A percentile compares a stretch with the other conserved stretches of the same genome.
Conservation (phyloP, 2,113 vertebrate genomes). For the Platichthys stellatus region DNA sequence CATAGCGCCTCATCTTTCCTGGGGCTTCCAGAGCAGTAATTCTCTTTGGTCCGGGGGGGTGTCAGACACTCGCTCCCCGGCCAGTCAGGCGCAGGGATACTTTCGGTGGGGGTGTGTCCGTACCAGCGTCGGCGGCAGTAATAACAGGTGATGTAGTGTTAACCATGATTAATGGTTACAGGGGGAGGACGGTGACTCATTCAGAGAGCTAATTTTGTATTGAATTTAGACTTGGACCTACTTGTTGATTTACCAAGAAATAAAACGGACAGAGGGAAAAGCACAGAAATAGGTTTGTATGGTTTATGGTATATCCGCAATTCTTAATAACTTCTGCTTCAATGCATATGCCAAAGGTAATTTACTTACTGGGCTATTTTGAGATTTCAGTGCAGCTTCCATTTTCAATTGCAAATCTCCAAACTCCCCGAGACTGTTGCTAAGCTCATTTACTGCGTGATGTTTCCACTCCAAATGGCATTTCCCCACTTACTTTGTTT, state of each 20-base stretch:
- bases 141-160: constrained; percentile 64
- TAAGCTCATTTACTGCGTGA: constrained; percentile 20
- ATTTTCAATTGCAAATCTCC: neutral
- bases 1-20: constrained; percentile 45
- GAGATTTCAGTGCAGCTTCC: neutral
- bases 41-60: constrained; percentile 23
- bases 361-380: neutral
- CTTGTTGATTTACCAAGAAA: constrained; percentile 28
- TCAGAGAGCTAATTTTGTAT: constrained; percentile 48
- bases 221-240: constrained; percentile 29
- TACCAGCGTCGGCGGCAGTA: constrained; percentile 61
- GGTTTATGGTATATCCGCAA: constrained; percentile 18
- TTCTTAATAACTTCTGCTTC: constrained; percentile 7
- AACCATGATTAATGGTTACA: constrained; percentile 57
- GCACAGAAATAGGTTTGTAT: constrained; percentile 6
- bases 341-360: neutral
- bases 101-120: constrained; percentile 39
- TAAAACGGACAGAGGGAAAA: constrained; percentile 21
- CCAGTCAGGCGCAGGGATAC: constrained; percentile 2
- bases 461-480: constrained; percentile 40
- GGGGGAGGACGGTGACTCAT: constrained; percentile 65
- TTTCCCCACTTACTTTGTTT: constrained; percentile 46
- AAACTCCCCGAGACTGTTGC: neutral
- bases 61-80: neutral
- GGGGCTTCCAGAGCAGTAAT: constrained; percentile 60